Evolutionary conservation across 2,888 invertebrate genomes (phyloP), one percentile per base, ranked within the genome.

Genomic region (Trichopoda pennipes): DNA sequence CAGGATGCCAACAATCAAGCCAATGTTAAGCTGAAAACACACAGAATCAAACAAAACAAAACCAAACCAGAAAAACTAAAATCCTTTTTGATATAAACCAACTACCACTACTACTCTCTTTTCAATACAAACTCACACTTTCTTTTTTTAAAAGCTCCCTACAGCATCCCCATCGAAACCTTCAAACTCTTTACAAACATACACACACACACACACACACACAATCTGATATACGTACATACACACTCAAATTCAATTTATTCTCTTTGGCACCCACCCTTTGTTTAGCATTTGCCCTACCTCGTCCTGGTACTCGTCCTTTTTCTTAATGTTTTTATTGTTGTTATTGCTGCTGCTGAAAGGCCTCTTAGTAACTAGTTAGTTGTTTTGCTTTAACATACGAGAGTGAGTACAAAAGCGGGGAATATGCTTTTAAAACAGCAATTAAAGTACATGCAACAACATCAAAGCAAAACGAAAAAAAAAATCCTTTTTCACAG

Each of bases 371-470:
- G 78, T 79, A 73, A 73, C 73, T 73, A 73, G 73, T 79, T 79
- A 73, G 78, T 72, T 66, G 72, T 60, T 42, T 53, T 69, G 47
- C 53, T 66, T 60, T 70, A 58, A 70, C 56, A 70, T 49, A 55
- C 42, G 66, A 66, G 64, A 51, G 56, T 55, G 75, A 53, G 64
- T 14, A 68, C 61, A 80, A 74, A 80, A 75, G 72, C 79, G 72
- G 82, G 68, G 79, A 72, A 82, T 79, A 79, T 82, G 82, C 82
- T 82, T 82, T 82, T 82, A 82, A 82, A 79, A 79, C 82, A 82
- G 82, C 82, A 82, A 82, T 82, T 82, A 82, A 79, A 76, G 82
- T 76, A 79, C 82, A 74, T 63, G 68, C 79, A 74, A 63, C 79
- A 82, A 82, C 82, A 79, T 82, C 82, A 82, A 82, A 82, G 82